Conservation (phyloP, 2,113 vertebrate genomes). For the Tetraodon nigroviridis region DNA sequence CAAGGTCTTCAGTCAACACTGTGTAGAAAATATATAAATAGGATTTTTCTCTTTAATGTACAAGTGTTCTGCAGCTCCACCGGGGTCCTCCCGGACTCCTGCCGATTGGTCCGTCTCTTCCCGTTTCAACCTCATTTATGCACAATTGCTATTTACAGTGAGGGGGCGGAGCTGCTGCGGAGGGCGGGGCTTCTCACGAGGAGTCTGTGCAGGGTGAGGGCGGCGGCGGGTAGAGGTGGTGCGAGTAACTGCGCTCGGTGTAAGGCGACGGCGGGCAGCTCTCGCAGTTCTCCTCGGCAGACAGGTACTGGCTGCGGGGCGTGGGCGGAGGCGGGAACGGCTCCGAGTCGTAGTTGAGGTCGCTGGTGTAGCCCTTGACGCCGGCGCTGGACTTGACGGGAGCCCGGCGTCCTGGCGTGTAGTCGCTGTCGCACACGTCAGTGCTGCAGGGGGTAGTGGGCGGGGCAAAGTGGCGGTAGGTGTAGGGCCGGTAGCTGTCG, state of each 20-base stretch:
- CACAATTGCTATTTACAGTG: conserved; percentile 82
- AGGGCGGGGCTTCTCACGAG: conserved; percentile 78
- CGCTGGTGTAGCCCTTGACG: conserved; percentile 89
- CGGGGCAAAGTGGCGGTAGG: conserved; percentile 93
- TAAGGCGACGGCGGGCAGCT: conserved; percentile 95
- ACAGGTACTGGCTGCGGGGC: conserved; percentile 94
- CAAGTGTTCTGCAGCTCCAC: conserved; percentile 79
- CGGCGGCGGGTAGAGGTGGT: conserved; percentile 92
- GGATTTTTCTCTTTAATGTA: conserved; percentile 83
- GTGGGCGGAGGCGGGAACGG: conserved; percentile 93
- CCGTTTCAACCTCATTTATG: conserved; percentile 71
- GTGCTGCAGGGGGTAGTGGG: conserved; percentile 98
- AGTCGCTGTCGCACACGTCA: conserved; percentile 95
- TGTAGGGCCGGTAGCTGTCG: conserved; percentile 88
- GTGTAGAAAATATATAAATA: conserved; percentile 99
- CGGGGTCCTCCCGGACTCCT: conserved; percentile 45
- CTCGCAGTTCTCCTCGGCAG: conserved; percentile 95
- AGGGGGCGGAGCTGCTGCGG: conserved; percentile 63
- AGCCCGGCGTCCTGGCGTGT: conserved; percentile 84
- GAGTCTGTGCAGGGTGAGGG: conserved; percentile 97
- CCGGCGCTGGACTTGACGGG: conserved; percentile 58
- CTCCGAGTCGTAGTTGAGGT: conserved; percentile 97
- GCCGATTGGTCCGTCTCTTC: conserved; percentile 67
- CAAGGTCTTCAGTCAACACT: conserved; percentile 90
- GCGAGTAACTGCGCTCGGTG: conserved; percentile 94